These are phyloP conservation scores for Scaptodrosophila lebanonensis DNA, from an alignment of 1,140 invertebrate species.

Conservation along the genomic window DNA sequence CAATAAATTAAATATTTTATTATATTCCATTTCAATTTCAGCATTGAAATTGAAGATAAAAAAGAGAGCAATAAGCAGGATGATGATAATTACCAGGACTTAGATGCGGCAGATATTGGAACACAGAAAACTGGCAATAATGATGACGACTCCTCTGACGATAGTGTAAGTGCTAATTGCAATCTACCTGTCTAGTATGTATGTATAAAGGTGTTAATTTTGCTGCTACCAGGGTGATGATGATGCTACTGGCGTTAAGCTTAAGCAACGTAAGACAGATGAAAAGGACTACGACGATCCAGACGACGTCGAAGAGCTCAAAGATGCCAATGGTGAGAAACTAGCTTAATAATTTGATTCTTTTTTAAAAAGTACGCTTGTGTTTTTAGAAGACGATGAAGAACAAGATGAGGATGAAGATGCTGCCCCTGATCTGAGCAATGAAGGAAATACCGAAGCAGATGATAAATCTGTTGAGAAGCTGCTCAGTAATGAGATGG, in stretches of 20 bases:
- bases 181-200: neutral
- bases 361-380: constrained; percentile 59
- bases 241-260: constrained; percentile 80
- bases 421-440: constrained; percentile 78
- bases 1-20: neutral
- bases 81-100: constrained; percentile 65
- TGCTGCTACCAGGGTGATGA: constrained; percentile 78
- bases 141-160: constrained; percentile 79
- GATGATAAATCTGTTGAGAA: constrained; percentile 79
- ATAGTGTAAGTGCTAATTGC: constrained; percentile 62
- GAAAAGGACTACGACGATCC: constrained; percentile 89
- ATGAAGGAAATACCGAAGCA: constrained; percentile 79
- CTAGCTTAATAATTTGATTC: constrained; percentile 58
- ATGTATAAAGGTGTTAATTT: neutral
- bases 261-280: constrained; percentile 80
- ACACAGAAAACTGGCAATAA: constrained; percentile 14
- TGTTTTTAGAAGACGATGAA: constrained; percentile 85
- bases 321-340: constrained; percentile 71
- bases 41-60: constrained; percentile 63
- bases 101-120: constrained; percentile 53
- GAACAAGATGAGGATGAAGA: constrained; percentile 82
- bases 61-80: constrained; percentile 47
- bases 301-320: constrained; percentile 83
- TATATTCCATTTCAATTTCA: constrained; percentile 8
- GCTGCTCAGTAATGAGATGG: constrained; percentile 75